Conservation (phyloP, 2,797 vertebrate species). For the Anabacerthia variegaticeps region DNA sequence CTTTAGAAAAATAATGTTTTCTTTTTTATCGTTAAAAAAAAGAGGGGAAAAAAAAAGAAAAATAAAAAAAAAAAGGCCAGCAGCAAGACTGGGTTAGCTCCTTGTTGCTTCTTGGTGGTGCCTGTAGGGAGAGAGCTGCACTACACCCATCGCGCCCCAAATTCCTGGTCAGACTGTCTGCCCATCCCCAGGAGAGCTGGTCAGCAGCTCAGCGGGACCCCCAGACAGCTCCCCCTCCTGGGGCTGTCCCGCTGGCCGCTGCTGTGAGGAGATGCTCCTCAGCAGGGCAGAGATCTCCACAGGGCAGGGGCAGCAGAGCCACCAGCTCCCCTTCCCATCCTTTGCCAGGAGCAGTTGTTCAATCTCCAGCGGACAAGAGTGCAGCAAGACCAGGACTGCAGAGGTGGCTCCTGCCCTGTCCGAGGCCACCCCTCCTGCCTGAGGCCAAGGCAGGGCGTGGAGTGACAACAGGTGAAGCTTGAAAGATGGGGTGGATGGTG, state of each 20-base stretch:
- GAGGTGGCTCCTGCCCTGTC: background rate
- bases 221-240: background rate
- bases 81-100: background rate
- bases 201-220: background rate
- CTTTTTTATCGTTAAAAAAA: background rate
- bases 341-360: background rate
- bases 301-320: background rate
- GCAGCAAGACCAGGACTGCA: background rate
- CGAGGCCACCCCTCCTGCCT: background rate
- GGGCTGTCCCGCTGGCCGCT: background rate
- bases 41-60: too few relatives aligned
- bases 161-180: background rate
- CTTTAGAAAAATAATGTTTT: background rate
- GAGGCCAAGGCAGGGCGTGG: background rate
- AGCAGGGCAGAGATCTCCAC: background rate
- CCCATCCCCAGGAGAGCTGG: background rate
- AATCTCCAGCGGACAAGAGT: background rate
- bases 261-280: background rate
- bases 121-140: background rate
- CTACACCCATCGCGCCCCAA: rapidly evolving
- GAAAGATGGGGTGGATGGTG: background rate
- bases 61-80: background rate
- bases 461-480: background rate
- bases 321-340: background rate
- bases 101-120: background rate